Evolutionary conservation across 2,888 invertebrate genomes (phyloP).

Genomic region (Amphipoea oculea): DNA sequence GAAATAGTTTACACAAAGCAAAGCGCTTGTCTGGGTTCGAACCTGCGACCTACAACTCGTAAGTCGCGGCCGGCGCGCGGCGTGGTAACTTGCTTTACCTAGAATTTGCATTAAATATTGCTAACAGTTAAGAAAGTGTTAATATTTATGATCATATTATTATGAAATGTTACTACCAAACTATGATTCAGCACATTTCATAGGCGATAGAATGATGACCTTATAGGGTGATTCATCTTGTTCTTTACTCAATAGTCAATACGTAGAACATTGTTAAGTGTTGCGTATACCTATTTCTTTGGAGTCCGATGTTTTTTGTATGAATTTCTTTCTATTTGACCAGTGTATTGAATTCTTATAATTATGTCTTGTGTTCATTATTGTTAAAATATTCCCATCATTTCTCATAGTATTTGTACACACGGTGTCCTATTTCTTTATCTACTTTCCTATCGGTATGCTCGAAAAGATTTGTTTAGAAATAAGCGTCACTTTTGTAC

Average conservation of each 20-base stretch:
- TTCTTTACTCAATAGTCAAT: conserved; percentile 31
- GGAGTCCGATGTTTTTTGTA: conserved; percentile 3
- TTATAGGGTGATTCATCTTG: conserved; percentile 27
- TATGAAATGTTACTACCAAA: not conserved
- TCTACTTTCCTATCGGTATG: not conserved
- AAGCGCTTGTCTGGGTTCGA: too few species aligned
- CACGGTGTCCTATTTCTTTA: not conserved
- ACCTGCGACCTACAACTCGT: too few species aligned
- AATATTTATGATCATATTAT: not conserved
- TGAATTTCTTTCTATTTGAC: not conserved
- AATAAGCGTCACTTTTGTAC: not conserved
- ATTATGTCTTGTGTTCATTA: not conserved
- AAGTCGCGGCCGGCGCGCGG: too few species aligned
- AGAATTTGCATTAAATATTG: not conserved
- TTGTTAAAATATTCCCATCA: not conserved
- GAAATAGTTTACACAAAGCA: not conserved
- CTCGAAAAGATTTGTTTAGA: not conserved
- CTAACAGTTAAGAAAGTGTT: not conserved
- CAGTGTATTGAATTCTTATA: too few species aligned
- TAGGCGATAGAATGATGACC: conserved; percentile 12
- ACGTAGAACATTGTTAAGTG: conserved; percentile 5
- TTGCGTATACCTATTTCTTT: conserved; percentile 21
- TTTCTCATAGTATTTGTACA: not conserved
- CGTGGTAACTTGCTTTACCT: too few species aligned
- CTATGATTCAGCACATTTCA: conserved; percentile 32